Evolutionary conservation across 2,113 vertebrate species (phyloP).

Genomic region (Taxidea taxus): DNA sequence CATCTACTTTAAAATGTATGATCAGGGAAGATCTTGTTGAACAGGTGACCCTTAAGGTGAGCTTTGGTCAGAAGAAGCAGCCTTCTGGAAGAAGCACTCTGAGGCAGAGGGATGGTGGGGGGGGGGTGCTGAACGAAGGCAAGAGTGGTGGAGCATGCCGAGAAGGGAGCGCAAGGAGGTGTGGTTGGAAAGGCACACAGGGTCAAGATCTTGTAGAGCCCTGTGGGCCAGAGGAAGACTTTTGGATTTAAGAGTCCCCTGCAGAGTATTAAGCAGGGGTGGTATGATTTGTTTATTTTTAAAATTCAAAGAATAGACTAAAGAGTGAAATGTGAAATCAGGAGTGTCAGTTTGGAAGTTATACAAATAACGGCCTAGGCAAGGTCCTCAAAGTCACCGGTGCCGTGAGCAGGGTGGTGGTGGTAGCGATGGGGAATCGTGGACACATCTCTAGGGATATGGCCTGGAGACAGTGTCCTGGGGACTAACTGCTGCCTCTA

Average conservation of each 20-base stretch:
- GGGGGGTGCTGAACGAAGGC: neutral
- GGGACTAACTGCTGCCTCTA: neutral
- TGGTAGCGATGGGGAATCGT: neutral
- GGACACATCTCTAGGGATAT: neutral
- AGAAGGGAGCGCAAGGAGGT: neutral
- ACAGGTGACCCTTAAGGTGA: neutral
- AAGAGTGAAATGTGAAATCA: neutral
- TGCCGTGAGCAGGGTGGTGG: neutral
- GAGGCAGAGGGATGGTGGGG: neutral
- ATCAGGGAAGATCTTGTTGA: neutral
- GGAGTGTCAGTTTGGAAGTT: neutral
- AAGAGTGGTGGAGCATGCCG: rapidly evolving
- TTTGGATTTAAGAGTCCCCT: neutral
- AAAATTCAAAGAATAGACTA: neutral
- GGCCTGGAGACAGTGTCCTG: neutral
- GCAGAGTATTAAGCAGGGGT: neutral
- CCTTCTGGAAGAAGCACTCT: neutral
- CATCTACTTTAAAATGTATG: neutral
- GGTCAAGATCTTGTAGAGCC: neutral
- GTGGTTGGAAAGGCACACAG: neutral
- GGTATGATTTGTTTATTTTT: neutral
- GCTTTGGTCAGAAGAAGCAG: neutral
- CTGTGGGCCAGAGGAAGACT: neutral
- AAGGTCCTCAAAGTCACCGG: too few relatives aligned
- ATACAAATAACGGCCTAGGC: neutral